These are phyloP conservation scores for Dolomedes plantarius DNA, from an alignment of 2,888 invertebrate genomes.

Conservation along the genomic window DNA sequence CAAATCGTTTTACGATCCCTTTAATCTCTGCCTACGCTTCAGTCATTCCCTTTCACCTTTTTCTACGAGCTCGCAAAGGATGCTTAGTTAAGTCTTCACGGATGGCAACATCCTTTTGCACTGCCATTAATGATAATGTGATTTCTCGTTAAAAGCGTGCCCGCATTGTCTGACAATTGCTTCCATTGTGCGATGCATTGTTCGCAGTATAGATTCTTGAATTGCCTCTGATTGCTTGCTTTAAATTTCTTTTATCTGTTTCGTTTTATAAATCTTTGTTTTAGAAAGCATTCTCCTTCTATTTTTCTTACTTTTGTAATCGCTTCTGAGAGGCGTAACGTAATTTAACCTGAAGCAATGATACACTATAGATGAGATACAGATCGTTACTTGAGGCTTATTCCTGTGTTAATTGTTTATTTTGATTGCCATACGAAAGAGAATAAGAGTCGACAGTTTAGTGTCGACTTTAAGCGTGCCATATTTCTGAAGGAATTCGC, in stretches of 20 bases:
- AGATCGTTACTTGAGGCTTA: too few species aligned
- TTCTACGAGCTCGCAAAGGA: not conserved
- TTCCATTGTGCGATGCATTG: not conserved
- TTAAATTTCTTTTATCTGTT: not conserved
- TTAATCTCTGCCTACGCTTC: not conserved
- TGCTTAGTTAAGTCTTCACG: not conserved
- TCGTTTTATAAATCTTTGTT: too few species aligned
- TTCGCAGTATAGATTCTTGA: not conserved
- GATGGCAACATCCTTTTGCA: constrained; percentile 1
- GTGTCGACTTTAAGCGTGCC: too few species aligned
- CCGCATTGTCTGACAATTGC: not conserved
- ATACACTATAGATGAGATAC: too few species aligned
- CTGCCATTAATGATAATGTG: not conserved
- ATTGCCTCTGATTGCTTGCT: not conserved
- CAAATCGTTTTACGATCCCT: constrained; percentile 1
- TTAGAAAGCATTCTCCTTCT: too few species aligned
- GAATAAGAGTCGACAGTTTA: too few species aligned
- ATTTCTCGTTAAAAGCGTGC: not conserved
- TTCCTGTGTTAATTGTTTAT: too few species aligned
- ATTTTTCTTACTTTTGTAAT: too few species aligned
- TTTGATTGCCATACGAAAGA: too few species aligned
- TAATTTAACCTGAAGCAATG: too few species aligned
- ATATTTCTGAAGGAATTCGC: too few species aligned
- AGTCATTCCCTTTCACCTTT: not conserved
- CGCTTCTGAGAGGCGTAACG: too few species aligned